Percentiles rank a stretch among this genome's conserved stretches.
These are phyloP conservation scores for Ectemnius cavifrons DNA, from an alignment of 2,888 invertebrate species.

Conservation along the genomic window DNA sequence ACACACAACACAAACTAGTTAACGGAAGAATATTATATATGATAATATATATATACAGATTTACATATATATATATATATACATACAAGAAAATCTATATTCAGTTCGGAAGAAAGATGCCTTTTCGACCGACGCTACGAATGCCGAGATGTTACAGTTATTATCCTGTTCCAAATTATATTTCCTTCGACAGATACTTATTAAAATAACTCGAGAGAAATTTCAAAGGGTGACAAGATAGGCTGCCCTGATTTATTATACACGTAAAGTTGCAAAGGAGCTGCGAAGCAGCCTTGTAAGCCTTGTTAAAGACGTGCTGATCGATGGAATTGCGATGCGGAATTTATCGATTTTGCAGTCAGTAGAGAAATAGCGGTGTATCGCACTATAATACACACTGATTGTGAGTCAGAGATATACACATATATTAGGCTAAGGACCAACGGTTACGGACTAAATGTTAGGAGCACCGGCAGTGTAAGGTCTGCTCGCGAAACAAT, in stretches of 20 bases:
- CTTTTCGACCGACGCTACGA: constrained; percentile 14
- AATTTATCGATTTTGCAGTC: too few relatives aligned
- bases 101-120: constrained; percentile 24
- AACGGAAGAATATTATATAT: constrained; percentile 17
- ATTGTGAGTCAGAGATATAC: background rate
- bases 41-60: constrained; percentile 23
- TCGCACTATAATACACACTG: background rate
- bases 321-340: too few relatives aligned
- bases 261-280: too few relatives aligned
- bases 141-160: constrained; percentile 34
- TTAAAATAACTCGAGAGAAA: too few relatives aligned
- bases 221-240: constrained; percentile 25
- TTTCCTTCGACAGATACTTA: constrained; percentile 12
- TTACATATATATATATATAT: constrained; percentile 15
- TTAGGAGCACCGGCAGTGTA: background rate
- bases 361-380: too few relatives aligned
- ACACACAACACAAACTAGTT: constrained; percentile 36
- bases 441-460: constrained; percentile 20
- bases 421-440: constrained; percentile 24
- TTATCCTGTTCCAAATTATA: constrained; percentile 40
- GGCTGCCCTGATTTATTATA: background rate
- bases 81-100: constrained; percentile 23
- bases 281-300: too few relatives aligned
- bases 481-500: constrained; percentile 26
- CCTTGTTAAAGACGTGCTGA: too few relatives aligned